A percentile compares a stretch with the other conserved stretches of the same genome.
These are phyloP conservation scores for Hecatera dysodea DNA, from an alignment of 2,888 invertebrate species.

Conservation along the genomic window DNA sequence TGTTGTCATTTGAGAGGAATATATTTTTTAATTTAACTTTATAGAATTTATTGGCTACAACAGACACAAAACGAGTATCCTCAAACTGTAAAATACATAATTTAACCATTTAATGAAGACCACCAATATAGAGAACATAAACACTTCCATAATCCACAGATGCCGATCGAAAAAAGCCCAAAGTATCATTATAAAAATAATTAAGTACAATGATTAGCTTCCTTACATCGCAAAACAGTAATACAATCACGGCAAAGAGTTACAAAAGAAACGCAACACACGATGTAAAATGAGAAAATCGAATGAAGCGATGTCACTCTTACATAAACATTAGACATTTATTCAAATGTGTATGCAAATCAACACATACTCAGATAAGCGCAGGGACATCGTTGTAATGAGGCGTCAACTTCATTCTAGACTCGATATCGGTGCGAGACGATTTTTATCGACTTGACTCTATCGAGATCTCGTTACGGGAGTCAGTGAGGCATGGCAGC, in stretches of 20 bases:
- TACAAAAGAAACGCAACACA: constrained; percentile 43
- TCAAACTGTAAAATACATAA: neutral
- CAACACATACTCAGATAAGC: constrained; percentile 55
- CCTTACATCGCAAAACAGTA: constrained; percentile 30
- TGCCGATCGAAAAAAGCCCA: constrained; percentile 5
- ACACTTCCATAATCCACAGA: constrained; percentile 28
- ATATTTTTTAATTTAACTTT: constrained; percentile 10
- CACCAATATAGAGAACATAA: neutral
- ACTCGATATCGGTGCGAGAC: constrained; percentile 57
- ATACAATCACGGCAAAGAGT: constrained; percentile 26
- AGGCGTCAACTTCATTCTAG: constrained; percentile 61
- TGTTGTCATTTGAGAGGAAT: constrained; percentile 37
- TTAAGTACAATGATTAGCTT: constrained; percentile 43
- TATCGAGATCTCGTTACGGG: constrained; percentile 75
- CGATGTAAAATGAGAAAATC: constrained; percentile 45
- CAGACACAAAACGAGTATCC: neutral
- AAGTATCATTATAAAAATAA: constrained; percentile 30
- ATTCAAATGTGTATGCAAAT: constrained; percentile 59
- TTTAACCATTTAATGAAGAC: neutral
- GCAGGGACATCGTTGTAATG: constrained; percentile 64
- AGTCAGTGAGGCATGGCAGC: constrained; percentile 71
- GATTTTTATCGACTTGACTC: constrained; percentile 73
- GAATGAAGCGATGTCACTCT: constrained; percentile 54
- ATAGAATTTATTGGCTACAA: neutral
- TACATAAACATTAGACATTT: constrained; percentile 61